Evolutionary conservation across 92 coral and sea anemone genomes (phyloP), one percentile per base, ranked within the genome.

Genomic region (Umimayanthus kanabou): DNA sequence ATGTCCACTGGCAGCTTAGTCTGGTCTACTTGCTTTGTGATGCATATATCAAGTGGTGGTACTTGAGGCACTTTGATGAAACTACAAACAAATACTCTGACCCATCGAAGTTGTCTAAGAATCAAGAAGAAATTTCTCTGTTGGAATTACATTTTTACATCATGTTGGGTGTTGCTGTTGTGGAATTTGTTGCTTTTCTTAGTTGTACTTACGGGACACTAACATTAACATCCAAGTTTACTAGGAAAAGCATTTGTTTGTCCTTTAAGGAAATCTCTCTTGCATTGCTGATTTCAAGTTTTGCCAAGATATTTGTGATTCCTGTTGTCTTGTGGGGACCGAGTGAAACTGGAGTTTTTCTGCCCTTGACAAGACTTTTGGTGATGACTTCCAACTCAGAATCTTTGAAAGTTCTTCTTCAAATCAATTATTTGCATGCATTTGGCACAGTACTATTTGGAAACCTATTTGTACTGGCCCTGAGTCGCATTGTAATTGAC

Each of bases 261-360:
- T 50, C 89, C 18, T 83, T 70, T 55, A 85, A 91, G 61, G 94
- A 93, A 23, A 70, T 92, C 14, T 65, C 88, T 9, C 77, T 84
- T 70, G 94, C 93, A 29, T 50, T 93, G 42, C 75, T 93, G 67
- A 72, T 93, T 47, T 91, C 96, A 73, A 93, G 96, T 87, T 93
- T 93, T 91, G 96, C 94, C 53, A 93, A 93, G 74, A 92, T 90
- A 10, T 78, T 93, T 69, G 94, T 92, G 25, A 86, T 93, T 53
- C 96, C 96, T 15, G 96, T 88, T 61, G 94, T 93, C 23, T 43
- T 91, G 53, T 93, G 96, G 96, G 92, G 92, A 65, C 79, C 88
- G 39, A 86, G 85, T 49, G 89, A 88, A 74, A 91, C 80, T 25
- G 81, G 88, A 22, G 79, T 89, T 23, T 89, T 84, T 50, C 82